These are phyloP conservation scores for Heliconius nattereri DNA, from an alignment of 1,140 invertebrate genomes.

Conservation along the genomic window DNA sequence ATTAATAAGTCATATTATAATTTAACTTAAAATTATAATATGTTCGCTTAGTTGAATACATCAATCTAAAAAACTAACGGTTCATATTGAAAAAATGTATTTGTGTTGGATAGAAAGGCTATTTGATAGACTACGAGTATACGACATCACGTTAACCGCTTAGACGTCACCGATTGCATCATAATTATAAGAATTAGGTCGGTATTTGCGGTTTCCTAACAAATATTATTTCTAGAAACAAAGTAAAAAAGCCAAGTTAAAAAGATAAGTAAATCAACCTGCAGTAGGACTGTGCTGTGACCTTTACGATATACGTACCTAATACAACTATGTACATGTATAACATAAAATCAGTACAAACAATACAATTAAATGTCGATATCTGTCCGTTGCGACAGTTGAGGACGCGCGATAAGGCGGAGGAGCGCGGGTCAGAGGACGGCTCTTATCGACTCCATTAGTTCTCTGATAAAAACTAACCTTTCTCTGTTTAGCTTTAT, in stretches of 20 bases:
- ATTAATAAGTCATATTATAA: too few species aligned
- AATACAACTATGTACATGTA: not conserved
- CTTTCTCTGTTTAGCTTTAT: not conserved
- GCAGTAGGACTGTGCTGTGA: too few species aligned
- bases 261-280: not conserved
- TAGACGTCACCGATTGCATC: too few species aligned
- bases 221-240: too few species aligned
- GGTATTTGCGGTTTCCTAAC: too few species aligned
- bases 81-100: too few species aligned
- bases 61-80: too few species aligned
- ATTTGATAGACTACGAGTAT: too few species aligned
- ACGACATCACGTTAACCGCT: too few species aligned
- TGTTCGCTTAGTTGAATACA: not conserved
- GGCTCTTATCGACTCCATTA: conserved; percentile 15
- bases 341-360: conserved; percentile 18
- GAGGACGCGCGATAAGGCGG: conserved; percentile 33
- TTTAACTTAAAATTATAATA: not conserved
- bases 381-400: conserved; percentile 26
- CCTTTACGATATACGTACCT: not conserved
- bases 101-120: too few species aligned
- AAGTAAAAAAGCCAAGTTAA: too few species aligned
- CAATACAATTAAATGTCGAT: conserved; percentile 28
- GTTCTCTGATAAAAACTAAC: not conserved
- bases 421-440: conserved; percentile 32
- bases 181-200: too few species aligned